Evolutionary conservation across 2,888 invertebrate genomes (phyloP).

Genomic region (Peribatodes rhomboidaria): DNA sequence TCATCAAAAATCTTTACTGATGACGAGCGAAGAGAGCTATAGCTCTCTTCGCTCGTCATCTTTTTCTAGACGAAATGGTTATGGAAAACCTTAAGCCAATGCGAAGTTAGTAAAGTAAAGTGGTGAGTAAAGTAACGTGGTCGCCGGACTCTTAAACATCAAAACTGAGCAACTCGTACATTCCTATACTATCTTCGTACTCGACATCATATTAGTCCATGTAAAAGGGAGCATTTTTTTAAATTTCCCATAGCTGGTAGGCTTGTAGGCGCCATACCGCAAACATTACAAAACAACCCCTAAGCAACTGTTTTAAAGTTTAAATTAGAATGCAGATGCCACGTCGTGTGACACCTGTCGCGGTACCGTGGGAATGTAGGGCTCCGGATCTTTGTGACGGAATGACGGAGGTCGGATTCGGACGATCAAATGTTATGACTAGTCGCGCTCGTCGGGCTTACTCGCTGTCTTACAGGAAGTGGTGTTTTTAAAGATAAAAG

Average conservation of each 20-base stretch:
- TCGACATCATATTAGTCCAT: neutral
- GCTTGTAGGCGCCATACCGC: slow-evolving; percentile 14
- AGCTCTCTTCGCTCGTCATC: too few species aligned
- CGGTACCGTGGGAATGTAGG: slow-evolving; percentile 65
- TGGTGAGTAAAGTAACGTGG: too few species aligned
- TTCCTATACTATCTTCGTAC: neutral
- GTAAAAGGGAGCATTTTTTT: neutral
- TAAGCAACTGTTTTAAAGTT: neutral
- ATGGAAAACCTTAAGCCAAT: too few species aligned
- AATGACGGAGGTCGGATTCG: slow-evolving; percentile 42
- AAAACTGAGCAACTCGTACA: neutral
- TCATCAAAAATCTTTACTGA: too few species aligned
- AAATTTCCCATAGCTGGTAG: slow-evolving; percentile 18
- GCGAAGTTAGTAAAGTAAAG: too few species aligned
- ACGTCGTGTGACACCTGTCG: slow-evolving; percentile 62
- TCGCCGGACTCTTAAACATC: too few species aligned
- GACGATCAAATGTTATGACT: slow-evolving; percentile 15
- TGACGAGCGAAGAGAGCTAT: too few species aligned
- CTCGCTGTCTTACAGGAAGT: too few species aligned
- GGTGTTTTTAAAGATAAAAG: too few species aligned
- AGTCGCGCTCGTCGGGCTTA: too few species aligned
- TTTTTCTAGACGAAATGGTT: too few species aligned
- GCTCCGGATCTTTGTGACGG: slow-evolving; percentile 49
- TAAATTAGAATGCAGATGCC: slow-evolving; percentile 8
- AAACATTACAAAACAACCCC: slow-evolving; percentile 21